Evolutionary conservation across 2,888 invertebrate species (phyloP), one percentile per base, ranked within the genome.

Genomic region (Busseola fusca): DNA sequence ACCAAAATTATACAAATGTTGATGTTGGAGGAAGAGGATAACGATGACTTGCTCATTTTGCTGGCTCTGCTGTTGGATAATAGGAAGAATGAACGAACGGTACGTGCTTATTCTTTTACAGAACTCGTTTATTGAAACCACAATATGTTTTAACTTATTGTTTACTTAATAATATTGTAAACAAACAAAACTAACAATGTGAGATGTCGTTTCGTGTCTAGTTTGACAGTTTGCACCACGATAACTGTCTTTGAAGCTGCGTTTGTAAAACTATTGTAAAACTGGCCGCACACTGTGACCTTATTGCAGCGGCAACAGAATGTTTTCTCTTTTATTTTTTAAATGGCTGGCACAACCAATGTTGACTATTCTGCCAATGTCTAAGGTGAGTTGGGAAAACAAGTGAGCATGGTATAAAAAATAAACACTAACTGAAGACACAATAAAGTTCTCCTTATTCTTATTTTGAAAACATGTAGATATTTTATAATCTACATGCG

Each of bases 21-120:
- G 21, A 40, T 65, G 27, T 1, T 63, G 21, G 59, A 37, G 5
- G 64, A 62, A 1, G 37, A 18, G 5, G 64, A 65, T 0, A 9
- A 40, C 21, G 64, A 65, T 21, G 37, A 65, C 3, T 12, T 63
- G 16, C 37, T 62, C 27, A 27, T 60, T 65, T 65, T 65, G 16
- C 10, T 65, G 27, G 64, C 64, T 40, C 5, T 65, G 10, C 64
- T 65, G 21, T 62, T 65, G 37, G 63, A 62, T 27, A 40, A 10
- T 2, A 62, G 10, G 16, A 40, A 37, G 37, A 65, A 40, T 37
- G 37, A 65, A 27, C 21, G 16, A 40, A 3, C 16, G 62, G 64
- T 64, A 64, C 10, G 37, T 25, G 7, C 27, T 27, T 27, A 12
- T 27, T 37, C n/a, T n/a, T 16, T 40, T n/a, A 34, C 30, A 30